Percentiles rank a stretch among this genome's conserved stretches.
phyloP scores from a whole-genome alignment of 2,888 invertebrate species.

The Lathronympha strigana region DNA sequence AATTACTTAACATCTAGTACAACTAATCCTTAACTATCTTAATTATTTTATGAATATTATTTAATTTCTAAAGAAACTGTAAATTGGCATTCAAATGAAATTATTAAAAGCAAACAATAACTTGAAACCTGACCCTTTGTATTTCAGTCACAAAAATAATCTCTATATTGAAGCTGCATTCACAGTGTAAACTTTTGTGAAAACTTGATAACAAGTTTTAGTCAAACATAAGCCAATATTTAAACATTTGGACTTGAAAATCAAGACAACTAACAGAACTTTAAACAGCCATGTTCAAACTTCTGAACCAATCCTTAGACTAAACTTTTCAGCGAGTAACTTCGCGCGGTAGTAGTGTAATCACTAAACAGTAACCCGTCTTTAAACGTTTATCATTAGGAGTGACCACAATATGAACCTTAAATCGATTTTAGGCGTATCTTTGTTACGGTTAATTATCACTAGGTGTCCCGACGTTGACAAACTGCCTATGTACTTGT shows the following conservation, averaged over 20 bases:
- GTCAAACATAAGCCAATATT: neutral
- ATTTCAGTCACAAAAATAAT: too few relatives aligned
- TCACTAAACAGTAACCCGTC: neutral
- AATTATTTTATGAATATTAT: too few relatives aligned
- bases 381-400: neutral
- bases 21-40: too few relatives aligned
- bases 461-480: too few relatives aligned
- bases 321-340: constrained; percentile 3
- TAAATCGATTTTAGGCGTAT: too few relatives aligned
- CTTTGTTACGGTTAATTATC: too few relatives aligned
- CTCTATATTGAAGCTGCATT: too few relatives aligned
- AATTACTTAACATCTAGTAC: too few relatives aligned
- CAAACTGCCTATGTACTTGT: too few relatives aligned
- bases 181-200: too few relatives aligned
- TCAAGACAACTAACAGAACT: constrained; percentile 3
- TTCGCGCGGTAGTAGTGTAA: neutral
- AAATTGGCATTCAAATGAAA: neutral
- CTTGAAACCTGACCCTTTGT: neutral
- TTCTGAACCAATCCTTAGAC: neutral
- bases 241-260: constrained; percentile 6
- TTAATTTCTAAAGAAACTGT: neutral
- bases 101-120: neutral
- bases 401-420: too few relatives aligned
- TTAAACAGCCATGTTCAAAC: constrained; percentile 18
- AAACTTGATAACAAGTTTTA: too few relatives aligned